Evolutionary conservation across 2,888 invertebrate species (phyloP), one percentile per base, ranked within the genome.

Genomic region (Pterostichus madidus): DNA sequence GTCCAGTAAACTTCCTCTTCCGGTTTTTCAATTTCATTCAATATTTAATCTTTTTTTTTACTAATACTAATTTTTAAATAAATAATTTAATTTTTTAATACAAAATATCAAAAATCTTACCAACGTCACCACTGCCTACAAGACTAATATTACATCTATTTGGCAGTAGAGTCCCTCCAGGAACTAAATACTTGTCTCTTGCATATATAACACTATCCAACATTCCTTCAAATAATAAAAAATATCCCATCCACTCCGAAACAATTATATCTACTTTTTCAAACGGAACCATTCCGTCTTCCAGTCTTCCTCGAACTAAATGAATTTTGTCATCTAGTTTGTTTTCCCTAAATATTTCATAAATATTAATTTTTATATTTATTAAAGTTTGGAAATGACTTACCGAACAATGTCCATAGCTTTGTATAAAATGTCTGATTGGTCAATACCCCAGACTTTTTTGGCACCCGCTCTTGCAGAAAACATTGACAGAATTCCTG

Each of bases 181-280:
- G 92, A 79, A 92, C 93, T 6, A 99, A 92, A 89, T 94, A 96
- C 86, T 94, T 93, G 86, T 98, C 95, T 86, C 98, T 93, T 0
- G 97, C 97, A 89, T 95, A 95, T 85, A 99, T 94, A 10, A 99
- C 95, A 88, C 97, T 97, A 88, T 98, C 98, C 83, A 99, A 89
- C 99, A 99, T 99, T 61, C 97, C 98, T 91, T 99, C 99, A 89
- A 97, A 99, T 1, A 99, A 90, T 53, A 99, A 91, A 89, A 99
- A 98, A 89, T 99, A 99, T 0, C 99, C 99, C 99, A 99, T 99
- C 98, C 98, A 99, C 89, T 99, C 99, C 0, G 98, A 98, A 2
- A 99, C 94, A 85, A 99, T 97, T 5, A 98, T 93, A 89, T 99
- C 98, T 49, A 96, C 95, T 89, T 95, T 94, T 80, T 95, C 93